These are phyloP conservation scores for Drosophila nannoptera DNA, from an alignment of 1,140 invertebrate species.

Conservation along the genomic window DNA sequence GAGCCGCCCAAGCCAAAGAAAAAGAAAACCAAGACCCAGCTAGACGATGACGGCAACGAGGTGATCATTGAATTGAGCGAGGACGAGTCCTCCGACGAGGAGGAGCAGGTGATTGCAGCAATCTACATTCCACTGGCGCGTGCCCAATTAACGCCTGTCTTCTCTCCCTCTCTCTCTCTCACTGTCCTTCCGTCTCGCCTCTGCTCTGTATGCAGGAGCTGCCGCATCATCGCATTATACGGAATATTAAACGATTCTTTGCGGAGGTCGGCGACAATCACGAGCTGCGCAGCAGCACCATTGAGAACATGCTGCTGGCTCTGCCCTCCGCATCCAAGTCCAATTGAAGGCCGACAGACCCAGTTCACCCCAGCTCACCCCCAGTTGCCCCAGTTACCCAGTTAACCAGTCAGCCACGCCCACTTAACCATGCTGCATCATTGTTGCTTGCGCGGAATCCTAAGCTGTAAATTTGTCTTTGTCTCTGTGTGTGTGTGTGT, in stretches of 20 bases:
- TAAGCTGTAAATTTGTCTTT: slow-evolving; percentile 6
- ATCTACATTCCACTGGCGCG: slow-evolving; percentile 29
- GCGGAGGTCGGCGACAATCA: slow-evolving; percentile 75
- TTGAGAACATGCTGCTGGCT: slow-evolving; percentile 77
- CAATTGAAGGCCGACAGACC: slow-evolving; percentile 44
- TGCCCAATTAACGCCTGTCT: slow-evolving; percentile 8
- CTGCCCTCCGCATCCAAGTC: slow-evolving; percentile 70
- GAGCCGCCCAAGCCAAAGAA: slow-evolving; percentile 78
- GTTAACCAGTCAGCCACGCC: not conserved
- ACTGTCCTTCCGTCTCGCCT: not conserved
- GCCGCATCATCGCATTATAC: slow-evolving; percentile 78
- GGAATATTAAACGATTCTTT: slow-evolving; percentile 78
- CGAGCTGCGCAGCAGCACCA: slow-evolving; percentile 68
- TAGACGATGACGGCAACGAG: slow-evolving; percentile 78
- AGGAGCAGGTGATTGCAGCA: slow-evolving; percentile 71
- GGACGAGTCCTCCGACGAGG: slow-evolving; percentile 78
- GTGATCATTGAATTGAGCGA: slow-evolving; percentile 78
- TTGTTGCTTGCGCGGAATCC: slow-evolving; percentile 6
- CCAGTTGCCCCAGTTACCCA: not conserved
- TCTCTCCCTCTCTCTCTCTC: slow-evolving; percentile 17
- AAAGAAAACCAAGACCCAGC: slow-evolving; percentile 78
- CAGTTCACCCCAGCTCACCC: not conserved
- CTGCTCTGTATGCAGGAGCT: slow-evolving; percentile 61
- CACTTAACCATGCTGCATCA: slow-evolving; percentile 7
- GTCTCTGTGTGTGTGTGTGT: slow-evolving; percentile 15